phyloP scores from a whole-genome alignment of 2,113 vertebrate genomes.

The Neogale vison region DNA sequence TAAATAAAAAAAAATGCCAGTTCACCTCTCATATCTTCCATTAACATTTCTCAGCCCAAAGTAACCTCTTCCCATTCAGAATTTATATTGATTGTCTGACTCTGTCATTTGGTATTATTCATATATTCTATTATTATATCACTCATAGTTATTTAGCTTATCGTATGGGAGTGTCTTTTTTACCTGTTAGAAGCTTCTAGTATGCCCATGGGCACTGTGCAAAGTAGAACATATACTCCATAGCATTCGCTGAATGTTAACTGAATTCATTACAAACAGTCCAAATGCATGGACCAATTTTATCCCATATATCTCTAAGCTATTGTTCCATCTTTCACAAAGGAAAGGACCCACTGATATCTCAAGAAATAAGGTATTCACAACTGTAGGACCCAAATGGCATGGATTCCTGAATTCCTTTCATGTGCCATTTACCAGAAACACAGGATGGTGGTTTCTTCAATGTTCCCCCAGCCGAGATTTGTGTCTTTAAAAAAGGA shows the following conservation, averaged over 20 bases:
- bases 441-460: neutral
- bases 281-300: neutral
- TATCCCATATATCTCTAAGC: neutral
- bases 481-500: neutral
- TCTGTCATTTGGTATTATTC: neutral
- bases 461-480: neutral
- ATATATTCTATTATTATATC: neutral
- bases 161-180: neutral
- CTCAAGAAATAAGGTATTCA: neutral
- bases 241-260: neutral
- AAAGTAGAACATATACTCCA: neutral
- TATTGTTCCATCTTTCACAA: neutral
- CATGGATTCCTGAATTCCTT: neutral
- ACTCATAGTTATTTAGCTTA: neutral
- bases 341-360: neutral
- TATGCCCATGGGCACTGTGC: neutral
- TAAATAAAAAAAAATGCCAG: neutral
- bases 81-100: neutral
- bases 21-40: neutral
- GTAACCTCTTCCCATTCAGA: neutral
- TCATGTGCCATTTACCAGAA: neutral
- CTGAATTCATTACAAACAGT: neutral
- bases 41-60: conserved; percentile 1
- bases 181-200: neutral
- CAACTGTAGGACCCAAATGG: neutral